Evolutionary conservation across 2,113 vertebrate genomes (phyloP).

Genomic region (Brachypteracias leptosomus): DNA sequence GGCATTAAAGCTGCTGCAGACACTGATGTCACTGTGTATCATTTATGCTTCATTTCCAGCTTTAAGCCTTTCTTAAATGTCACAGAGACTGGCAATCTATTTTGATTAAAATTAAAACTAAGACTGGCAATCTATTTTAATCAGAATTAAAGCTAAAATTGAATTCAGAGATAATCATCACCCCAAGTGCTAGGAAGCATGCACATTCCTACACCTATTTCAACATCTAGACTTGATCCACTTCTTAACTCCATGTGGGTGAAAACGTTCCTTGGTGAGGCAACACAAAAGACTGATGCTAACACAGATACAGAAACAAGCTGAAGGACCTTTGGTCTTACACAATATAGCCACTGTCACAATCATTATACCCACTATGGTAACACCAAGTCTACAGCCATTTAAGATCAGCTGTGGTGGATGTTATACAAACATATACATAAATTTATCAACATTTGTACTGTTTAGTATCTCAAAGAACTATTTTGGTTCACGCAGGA

Average conservation of each 20-base stretch:
- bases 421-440: neutral
- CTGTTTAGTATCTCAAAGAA: neutral
- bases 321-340: neutral
- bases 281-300: neutral
- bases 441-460: neutral
- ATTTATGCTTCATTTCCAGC: neutral
- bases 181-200: neutral
- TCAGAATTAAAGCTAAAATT: neutral
- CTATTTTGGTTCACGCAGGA: neutral
- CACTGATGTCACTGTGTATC: neutral
- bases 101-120: neutral
- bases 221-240: neutral
- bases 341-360: neutral
- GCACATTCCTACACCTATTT: neutral
- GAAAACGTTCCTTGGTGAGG: neutral
- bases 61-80: neutral
- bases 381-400: neutral
- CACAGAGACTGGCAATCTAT: neutral
- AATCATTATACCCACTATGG: neutral
- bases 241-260: neutral
- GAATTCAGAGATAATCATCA: neutral
- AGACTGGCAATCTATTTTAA: neutral
- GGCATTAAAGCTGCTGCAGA: neutral
- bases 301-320: neutral
- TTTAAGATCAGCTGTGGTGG: neutral